Evolutionary conservation across 2,113 vertebrate species (phyloP).

Genomic region (Halichoerus grypus): DNA sequence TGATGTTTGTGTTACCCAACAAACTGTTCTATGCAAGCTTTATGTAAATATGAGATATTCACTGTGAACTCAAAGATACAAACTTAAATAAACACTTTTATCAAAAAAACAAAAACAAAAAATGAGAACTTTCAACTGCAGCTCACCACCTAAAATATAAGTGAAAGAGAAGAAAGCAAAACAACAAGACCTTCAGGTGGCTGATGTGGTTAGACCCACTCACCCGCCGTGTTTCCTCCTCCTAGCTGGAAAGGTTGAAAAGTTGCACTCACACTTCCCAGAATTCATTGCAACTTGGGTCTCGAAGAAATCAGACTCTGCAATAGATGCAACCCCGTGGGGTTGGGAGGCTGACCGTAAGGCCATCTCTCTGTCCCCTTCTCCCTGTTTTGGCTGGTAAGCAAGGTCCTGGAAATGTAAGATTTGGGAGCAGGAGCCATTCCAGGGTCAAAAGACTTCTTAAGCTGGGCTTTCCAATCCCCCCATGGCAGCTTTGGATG

Average conservation of each 20-base stretch:
- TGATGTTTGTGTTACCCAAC: not conserved
- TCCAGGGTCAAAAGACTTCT: not conserved
- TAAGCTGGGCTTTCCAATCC: not conserved
- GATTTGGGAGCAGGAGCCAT: not conserved
- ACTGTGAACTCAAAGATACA: not conserved
- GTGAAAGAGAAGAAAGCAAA: not conserved
- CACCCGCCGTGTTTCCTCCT: not conserved
- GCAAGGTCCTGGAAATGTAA: not conserved
- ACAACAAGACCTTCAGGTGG: not conserved
- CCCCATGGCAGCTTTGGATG: not conserved
- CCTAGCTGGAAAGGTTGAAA: not conserved
- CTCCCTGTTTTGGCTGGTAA: not conserved
- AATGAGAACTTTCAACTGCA: not conserved
- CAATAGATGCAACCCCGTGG: not conserved
- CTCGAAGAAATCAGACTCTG: not conserved
- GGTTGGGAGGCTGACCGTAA: not conserved
- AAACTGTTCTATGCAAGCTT: conserved; percentile 7
- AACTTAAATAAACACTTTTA: conserved; percentile 30
- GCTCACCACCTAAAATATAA: not conserved
- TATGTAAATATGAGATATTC: conserved; percentile 29
- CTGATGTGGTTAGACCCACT: not conserved
- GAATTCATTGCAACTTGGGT: not conserved
- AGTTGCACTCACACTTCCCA: not conserved
- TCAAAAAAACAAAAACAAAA: conserved; percentile 7
- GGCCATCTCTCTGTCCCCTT: not conserved